Evolutionary conservation across 1,140 invertebrate species (phyloP).

Genomic region (Neodiprion fabricii): DNA sequence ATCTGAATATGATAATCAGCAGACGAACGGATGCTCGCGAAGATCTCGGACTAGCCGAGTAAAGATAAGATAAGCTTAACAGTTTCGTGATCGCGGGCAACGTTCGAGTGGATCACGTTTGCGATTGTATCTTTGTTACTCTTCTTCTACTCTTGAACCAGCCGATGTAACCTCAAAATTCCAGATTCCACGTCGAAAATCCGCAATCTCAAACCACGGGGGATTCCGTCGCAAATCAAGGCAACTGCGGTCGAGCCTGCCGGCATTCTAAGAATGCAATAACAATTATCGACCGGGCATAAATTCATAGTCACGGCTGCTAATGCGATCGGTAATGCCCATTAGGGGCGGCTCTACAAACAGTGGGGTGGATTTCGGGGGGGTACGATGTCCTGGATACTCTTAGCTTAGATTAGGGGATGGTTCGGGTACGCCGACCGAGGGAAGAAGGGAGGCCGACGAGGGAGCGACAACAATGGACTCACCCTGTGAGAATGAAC

Average conservation of each 20-base stretch:
- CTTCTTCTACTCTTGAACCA: too few relatives aligned
- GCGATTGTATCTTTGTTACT: not conserved
- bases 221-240: too few relatives aligned
- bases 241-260: too few relatives aligned
- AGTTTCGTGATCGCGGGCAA: conserved; percentile 14
- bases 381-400: conserved; percentile 13
- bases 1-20: conserved; percentile 16
- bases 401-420: conserved; percentile 32
- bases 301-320: conserved; percentile 27
- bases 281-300: conserved; percentile 8
- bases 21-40: not conserved
- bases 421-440: conserved; percentile 17
- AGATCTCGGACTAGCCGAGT: not conserved
- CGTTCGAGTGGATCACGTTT: not conserved
- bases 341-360: conserved; percentile 54
- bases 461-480: conserved; percentile 43
- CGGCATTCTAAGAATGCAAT: conserved; percentile 4
- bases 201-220: too few relatives aligned
- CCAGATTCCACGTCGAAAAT: too few relatives aligned
- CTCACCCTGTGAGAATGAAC: conserved; percentile 50
- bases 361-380: conserved; percentile 35
- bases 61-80: conserved; percentile 11
- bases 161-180: too few relatives aligned
- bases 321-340: conserved; percentile 53
- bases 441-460: not conserved